These are phyloP conservation scores for Alosa alosa DNA, from an alignment of 2,113 vertebrate genomes.

Conservation along the genomic window DNA sequence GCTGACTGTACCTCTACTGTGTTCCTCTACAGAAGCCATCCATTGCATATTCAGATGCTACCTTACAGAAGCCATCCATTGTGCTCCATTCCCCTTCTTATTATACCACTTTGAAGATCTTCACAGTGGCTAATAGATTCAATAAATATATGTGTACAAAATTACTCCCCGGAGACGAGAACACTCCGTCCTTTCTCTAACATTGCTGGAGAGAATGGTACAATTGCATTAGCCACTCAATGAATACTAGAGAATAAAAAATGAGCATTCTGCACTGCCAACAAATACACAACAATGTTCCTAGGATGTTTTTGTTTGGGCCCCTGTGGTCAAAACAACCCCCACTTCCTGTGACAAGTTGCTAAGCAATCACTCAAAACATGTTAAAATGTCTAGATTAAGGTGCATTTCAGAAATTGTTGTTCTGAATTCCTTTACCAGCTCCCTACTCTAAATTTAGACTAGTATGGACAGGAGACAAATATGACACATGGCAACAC, in stretches of 20 bases:
- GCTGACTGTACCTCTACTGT: no score
- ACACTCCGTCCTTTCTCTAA: no score
- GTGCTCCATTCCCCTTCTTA: no score
- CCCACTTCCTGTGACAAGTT: neutral
- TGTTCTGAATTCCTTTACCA: slow-evolving; percentile 7
- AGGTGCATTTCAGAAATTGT: neutral
- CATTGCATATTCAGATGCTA: no score
- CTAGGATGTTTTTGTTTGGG: neutral
- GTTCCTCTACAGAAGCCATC: no score
- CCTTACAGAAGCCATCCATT: no score
- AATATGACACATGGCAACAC: neutral
- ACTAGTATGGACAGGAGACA: neutral
- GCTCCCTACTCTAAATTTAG: slow-evolving; percentile 11
- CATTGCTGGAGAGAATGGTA: neutral
- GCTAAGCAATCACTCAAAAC: neutral
- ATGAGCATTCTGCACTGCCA: neutral
- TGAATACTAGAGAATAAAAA: neutral
- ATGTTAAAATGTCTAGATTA: neutral
- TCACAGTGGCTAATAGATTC: neutral
- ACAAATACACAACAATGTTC: neutral
- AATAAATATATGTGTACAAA: no score
- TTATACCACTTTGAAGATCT: neutral
- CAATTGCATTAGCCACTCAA: neutral
- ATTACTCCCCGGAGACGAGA: no score
- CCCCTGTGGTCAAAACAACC: neutral